phyloP scores from a whole-genome alignment of 2,888 invertebrate species.

The Matsumyia berberina region DNA sequence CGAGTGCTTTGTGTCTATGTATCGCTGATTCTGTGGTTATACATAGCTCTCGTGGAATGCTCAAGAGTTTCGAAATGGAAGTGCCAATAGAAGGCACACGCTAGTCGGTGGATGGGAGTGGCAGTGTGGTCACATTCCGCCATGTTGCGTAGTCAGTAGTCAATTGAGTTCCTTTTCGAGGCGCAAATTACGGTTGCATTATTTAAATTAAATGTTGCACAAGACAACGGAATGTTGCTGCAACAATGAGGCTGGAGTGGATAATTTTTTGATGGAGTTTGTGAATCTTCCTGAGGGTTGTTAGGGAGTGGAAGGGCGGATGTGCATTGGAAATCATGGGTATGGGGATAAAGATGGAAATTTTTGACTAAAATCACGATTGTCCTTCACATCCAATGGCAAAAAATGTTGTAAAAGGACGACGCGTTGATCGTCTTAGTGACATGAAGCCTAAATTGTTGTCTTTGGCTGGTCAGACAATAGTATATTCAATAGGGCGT shows the following conservation, averaged over 20 bases:
- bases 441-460: too few species aligned
- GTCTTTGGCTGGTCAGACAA: too few species aligned
- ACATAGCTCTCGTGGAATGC: slow-evolving; percentile 14
- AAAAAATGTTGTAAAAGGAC: too few species aligned
- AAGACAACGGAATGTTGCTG: slow-evolving; percentile 23
- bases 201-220: background rate
- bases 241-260: slow-evolving; percentile 20
- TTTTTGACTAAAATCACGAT: too few species aligned
- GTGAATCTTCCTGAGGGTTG: too few species aligned
- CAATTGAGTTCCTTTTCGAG: slow-evolving; percentile 30
- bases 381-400: too few species aligned
- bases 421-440: too few species aligned
- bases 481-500: too few species aligned
- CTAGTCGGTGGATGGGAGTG: slow-evolving; percentile 17
- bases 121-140: slow-evolving; percentile 31
- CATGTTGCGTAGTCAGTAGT: slow-evolving; percentile 45
- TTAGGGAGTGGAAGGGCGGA: too few species aligned
- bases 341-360: too few species aligned
- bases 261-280: background rate
- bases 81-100: slow-evolving; percentile 43
- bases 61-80: background rate
- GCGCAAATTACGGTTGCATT: background rate
- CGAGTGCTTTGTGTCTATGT: slow-evolving; percentile 21
- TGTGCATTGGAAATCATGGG: too few species aligned
- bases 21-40: slow-evolving; percentile 9